Evolutionary conservation across 2,113 vertebrate genomes (phyloP), one percentile per base, ranked within the genome.

Genomic region (Chlorocebus sabaeus): DNA sequence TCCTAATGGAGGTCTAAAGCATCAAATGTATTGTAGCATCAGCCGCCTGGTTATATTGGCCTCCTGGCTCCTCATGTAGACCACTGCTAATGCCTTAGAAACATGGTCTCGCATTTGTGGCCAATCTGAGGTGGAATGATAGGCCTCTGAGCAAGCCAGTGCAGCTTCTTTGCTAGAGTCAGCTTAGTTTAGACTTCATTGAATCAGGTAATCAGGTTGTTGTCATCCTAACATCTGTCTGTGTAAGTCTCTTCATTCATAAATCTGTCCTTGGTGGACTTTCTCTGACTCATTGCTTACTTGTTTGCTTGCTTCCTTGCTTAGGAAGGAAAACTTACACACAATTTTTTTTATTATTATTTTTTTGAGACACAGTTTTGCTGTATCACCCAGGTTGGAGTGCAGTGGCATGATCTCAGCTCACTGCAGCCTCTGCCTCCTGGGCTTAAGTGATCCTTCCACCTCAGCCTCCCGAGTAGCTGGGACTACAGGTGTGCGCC

Each of bases 61-160:
- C 95, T 93, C 5, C 14, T 48, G 59, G 64, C 23, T 91, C 64
- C 35, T 91, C 95, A 55, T 95, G 81, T 43, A 92, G 87, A 95
- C 81, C 25, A 81, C 43, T 79, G 76, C 48, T 50, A 80, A 94
- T 93, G 67, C 83, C 72, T 95, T 72, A 95, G 95, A 95, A 97
- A 95, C 67, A 93, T 12, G 43, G 40, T 94, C 40, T 97, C 75
- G 22, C 0, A 12, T 30, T 81, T 64, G 40, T 97, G 90, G 48
- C 83, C 75, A 93, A 96, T 59, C 78, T 68, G 10, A 92, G 61
- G 64, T 95, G n/a, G 40, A 89, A 89, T 89, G 84, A 89, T 59
- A 98, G 59, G 38, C 55, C 20, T 67, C 84, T 95, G 50, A 85
- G 97, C 32, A 92, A 98, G 84, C 93, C 52, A 97, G 96, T 98